Conservation (phyloP, 2,888 invertebrate species). For the Scaptomyza polygonia region DNA sequence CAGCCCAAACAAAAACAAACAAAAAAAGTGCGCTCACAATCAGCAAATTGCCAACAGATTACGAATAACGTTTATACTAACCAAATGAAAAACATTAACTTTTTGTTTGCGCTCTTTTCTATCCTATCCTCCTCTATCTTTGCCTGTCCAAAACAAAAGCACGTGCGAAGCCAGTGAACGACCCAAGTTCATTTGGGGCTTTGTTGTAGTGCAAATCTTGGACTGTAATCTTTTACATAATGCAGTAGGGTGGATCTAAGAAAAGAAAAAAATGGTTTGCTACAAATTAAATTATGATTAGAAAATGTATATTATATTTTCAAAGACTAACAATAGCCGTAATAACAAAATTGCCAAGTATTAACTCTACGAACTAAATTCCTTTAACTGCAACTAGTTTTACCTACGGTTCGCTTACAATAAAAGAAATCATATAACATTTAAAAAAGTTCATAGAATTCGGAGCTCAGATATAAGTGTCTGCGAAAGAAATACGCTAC, state of each 20-base stretch:
- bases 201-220: constrained; percentile 30
- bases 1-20: constrained; percentile 38
- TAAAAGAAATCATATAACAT: too few relatives aligned
- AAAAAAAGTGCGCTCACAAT: constrained; percentile 58
- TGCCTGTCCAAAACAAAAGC: constrained; percentile 38
- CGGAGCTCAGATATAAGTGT: too few relatives aligned
- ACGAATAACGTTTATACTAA: constrained; percentile 3
- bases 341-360: too few relatives aligned
- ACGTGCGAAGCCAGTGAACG: constrained; percentile 32
- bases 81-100: constrained; percentile 32
- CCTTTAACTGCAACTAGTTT: too few relatives aligned
- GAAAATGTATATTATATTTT: too few relatives aligned
- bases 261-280: constrained; percentile 2
- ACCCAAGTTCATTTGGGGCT: constrained; percentile 35
- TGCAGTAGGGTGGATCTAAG: too few relatives aligned
- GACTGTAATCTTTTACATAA: constrained; percentile 17
- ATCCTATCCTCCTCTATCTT: too few relatives aligned
- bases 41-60: constrained; percentile 62
- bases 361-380: too few relatives aligned
- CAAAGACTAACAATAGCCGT: too few relatives aligned
- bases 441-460: too few relatives aligned
- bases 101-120: background rate
- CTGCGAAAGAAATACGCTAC: too few relatives aligned
- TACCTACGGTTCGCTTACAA: too few relatives aligned
- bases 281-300: constrained; percentile 1